phyloP scores from a whole-genome alignment of 2,888 invertebrate genomes.

The Mycalesis mineus region DNA sequence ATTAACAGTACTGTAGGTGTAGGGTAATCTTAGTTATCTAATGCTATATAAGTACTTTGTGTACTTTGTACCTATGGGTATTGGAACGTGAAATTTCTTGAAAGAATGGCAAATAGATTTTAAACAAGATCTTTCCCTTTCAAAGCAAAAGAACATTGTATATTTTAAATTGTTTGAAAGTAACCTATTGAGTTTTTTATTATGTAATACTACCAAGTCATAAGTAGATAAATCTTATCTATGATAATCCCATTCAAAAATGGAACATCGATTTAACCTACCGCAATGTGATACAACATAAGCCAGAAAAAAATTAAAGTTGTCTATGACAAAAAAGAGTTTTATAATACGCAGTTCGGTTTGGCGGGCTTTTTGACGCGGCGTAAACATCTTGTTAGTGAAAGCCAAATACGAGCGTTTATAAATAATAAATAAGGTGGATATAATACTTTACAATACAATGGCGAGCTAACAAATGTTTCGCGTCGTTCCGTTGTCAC shows the following conservation, averaged over 20 bases:
- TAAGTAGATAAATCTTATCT: too few species aligned
- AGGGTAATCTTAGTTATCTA: too few species aligned
- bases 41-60: too few species aligned
- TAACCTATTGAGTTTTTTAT: too few species aligned
- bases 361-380: constrained; percentile 56
- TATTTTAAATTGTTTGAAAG: too few species aligned
- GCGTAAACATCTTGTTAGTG: constrained; percentile 72
- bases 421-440: constrained; percentile 61
- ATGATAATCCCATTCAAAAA: not conserved
- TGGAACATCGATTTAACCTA: constrained; percentile 17
- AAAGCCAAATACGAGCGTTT: constrained; percentile 67
- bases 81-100: too few species aligned
- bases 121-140: too few species aligned
- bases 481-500: constrained; percentile 59
- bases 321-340: constrained; percentile 14
- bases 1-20: too few species aligned
- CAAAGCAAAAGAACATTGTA: too few species aligned
- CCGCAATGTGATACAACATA: constrained; percentile 14
- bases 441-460: constrained; percentile 49
- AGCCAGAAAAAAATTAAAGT: constrained; percentile 13
- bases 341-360: constrained; percentile 16
- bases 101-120: too few species aligned
- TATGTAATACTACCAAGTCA: too few species aligned
- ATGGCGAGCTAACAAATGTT: constrained; percentile 69
- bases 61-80: too few species aligned